These are phyloP conservation scores for Oryctes rhinoceros DNA, from an alignment of 1,140 invertebrate genomes.

Conservation along the genomic window DNA sequence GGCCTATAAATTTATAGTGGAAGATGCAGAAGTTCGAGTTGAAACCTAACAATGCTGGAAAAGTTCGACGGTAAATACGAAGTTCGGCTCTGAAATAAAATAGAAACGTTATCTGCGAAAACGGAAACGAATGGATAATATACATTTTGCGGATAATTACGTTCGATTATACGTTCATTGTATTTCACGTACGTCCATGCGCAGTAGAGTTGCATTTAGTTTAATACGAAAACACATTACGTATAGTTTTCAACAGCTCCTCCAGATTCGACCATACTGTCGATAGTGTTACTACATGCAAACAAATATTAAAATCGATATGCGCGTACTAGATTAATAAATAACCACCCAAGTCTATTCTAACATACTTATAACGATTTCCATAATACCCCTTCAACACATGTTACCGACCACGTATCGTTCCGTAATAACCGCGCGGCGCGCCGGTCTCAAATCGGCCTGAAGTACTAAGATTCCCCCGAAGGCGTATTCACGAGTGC, in stretches of 20 bases:
- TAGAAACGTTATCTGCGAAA: slow-evolving; percentile 8
- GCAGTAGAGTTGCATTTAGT: too few species aligned
- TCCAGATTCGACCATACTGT: neutral
- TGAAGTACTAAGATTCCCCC: slow-evolving; percentile 44
- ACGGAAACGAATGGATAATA: neutral
- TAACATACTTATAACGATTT: neutral
- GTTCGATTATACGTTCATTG: neutral
- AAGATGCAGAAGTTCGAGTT: neutral
- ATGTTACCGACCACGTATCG: slow-evolving; percentile 44
- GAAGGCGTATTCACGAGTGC: slow-evolving; percentile 40
- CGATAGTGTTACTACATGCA: neutral
- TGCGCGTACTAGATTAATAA: neutral
- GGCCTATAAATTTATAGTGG: slow-evolving; percentile 6
- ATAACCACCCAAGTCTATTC: neutral
- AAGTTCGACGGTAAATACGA: neutral
- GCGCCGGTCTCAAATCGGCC: slow-evolving; percentile 42
- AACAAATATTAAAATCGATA: neutral
- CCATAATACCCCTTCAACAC: slow-evolving; percentile 41
- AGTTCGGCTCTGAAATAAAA: neutral
- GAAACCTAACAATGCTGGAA: slow-evolving; percentile 2
- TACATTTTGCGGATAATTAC: neutral
- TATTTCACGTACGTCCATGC: neutral
- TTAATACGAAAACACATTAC: too few species aligned
- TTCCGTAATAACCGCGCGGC: slow-evolving; percentile 37
- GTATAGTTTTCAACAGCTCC: too few species aligned